Conservation (phyloP, 2,113 vertebrate species). For the Pachyramphus minor region DNA sequence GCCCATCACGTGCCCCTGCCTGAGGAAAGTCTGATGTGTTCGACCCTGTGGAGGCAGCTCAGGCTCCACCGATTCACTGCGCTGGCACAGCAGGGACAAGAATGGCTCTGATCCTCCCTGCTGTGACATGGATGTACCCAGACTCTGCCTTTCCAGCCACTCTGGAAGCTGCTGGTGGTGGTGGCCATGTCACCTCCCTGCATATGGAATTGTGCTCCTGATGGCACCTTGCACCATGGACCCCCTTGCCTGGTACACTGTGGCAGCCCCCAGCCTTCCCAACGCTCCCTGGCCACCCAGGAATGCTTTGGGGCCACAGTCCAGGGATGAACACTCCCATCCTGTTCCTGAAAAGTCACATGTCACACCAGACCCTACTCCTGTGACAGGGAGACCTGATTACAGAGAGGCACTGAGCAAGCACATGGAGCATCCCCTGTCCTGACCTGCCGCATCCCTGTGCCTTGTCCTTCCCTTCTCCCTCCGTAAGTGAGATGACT, state of each 20-base stretch:
- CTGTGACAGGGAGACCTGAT: not conserved
- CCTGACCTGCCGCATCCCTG: not conserved
- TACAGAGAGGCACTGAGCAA: not conserved
- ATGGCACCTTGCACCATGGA: accelerated
- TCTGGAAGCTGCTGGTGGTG: not conserved
- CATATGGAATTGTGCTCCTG: not conserved
- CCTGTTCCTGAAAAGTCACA: not conserved
- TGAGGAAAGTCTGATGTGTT: not conserved
- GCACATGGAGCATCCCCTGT: not conserved
- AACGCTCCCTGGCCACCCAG: not conserved
- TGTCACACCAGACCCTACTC: not conserved
- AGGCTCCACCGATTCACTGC: not conserved
- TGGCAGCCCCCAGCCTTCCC: not conserved
- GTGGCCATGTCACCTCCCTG: accelerated
- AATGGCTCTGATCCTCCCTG: not conserved
- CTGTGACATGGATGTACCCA: not conserved
- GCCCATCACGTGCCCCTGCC: not conserved
- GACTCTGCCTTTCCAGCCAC: not conserved
- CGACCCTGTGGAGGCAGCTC: not conserved
- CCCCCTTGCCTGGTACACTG: accelerated
- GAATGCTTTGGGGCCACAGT: not conserved
- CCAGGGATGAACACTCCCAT: not conserved
- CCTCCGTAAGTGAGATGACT: not conserved
- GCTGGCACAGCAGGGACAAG: not conserved
- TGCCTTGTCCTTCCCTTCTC: not conserved